Percentiles rank a stretch among this genome's conserved stretches.
Conservation (phyloP, 2,113 vertebrate species). For the Periophthalmodon schlosseri region DNA sequence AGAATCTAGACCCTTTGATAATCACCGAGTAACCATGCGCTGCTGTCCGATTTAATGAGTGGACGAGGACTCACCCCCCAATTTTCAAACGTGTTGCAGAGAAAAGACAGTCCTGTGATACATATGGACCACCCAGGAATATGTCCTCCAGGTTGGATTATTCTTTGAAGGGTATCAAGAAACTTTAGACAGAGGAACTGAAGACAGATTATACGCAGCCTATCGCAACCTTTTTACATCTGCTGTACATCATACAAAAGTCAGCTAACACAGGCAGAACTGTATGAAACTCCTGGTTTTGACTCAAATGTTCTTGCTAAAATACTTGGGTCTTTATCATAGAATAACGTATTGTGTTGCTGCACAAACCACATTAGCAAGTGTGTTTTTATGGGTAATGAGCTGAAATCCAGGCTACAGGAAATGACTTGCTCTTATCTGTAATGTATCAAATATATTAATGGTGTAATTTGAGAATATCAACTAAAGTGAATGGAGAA, state of each 20-base stretch:
- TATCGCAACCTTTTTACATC: background rate
- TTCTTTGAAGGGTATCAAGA: background rate
- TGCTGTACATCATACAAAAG: too few species aligned
- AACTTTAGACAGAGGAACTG: background rate
- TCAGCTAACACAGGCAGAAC: too few species aligned
- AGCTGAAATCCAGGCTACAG: too few species aligned
- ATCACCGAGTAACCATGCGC: background rate
- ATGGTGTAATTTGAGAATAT: too few species aligned
- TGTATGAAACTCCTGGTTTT: too few species aligned
- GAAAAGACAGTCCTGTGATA: background rate
- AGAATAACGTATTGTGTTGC: too few species aligned
- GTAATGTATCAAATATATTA: background rate
- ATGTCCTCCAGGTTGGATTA: background rate
- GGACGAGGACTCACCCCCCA: background rate
- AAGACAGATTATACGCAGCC: background rate
- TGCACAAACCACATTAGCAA: too few species aligned
- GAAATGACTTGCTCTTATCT: background rate
- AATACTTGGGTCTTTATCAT: too few species aligned
- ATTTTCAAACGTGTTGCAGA: background rate
- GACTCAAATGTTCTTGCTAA: too few species aligned
- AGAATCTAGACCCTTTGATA: background rate
- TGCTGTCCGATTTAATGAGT: conserved; percentile 19
- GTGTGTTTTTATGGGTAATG: too few species aligned
- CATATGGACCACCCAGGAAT: background rate
- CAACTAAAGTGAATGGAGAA: background rate